Conservation (phyloP, 37 sponge, comb jelly and placozoan species). For the Ianthella basta region DNA sequence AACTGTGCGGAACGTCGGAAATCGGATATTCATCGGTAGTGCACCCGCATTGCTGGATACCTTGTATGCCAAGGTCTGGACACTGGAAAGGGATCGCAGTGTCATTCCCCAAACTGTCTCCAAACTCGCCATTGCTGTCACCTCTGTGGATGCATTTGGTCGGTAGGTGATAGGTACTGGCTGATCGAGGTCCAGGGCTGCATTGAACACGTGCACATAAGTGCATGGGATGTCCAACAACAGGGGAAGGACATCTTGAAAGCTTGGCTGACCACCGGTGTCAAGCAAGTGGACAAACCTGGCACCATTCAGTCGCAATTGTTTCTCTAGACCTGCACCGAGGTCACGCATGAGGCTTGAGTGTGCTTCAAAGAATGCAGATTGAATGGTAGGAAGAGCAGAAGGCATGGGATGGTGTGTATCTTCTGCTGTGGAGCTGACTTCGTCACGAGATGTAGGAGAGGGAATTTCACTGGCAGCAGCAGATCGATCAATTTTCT, state of each 20-base stretch:
- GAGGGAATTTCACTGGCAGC: too few relatives aligned
- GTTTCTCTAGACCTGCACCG: background rate
- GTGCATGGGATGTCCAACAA: slow-evolving; percentile 7
- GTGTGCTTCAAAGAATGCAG: background rate
- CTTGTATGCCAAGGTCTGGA: slow-evolving; percentile 4
- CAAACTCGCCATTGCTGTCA: background rate
- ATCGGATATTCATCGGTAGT: too few relatives aligned
- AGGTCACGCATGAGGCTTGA: background rate
- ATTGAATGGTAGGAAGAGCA: too few relatives aligned
- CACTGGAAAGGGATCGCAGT: background rate
- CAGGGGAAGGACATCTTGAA: slow-evolving; percentile 17
- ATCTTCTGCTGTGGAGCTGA: too few relatives aligned
- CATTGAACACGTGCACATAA: slow-evolving; percentile 7
- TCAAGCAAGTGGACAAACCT: slow-evolving; percentile 6
- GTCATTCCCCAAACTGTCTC: background rate
- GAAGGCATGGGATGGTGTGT: too few relatives aligned
- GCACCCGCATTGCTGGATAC: background rate
- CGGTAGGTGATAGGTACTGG: background rate
- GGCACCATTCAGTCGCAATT: background rate
- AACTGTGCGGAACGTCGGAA: too few relatives aligned
- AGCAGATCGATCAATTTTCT: too few relatives aligned
- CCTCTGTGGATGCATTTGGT: background rate
- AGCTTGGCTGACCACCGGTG: slow-evolving; percentile 8
- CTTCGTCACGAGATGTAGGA: too few relatives aligned
- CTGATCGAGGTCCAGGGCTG: background rate